Evolutionary conservation across 2,113 vertebrate genomes (phyloP), one percentile per base, ranked within the genome.

Genomic region (Alligator sinensis): DNA sequence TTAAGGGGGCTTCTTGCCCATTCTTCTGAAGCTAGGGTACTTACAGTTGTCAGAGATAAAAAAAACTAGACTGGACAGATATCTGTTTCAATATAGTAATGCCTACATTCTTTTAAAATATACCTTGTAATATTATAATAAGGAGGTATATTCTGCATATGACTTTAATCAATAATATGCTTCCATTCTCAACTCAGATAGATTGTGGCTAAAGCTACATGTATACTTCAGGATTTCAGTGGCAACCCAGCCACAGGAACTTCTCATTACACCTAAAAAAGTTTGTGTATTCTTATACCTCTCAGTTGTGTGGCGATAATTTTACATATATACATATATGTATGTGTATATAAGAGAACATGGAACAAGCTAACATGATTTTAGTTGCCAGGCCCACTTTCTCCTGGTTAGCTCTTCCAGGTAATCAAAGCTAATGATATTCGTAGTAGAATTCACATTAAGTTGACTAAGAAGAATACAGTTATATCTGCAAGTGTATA

Each of bases 401-500:
- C 27, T 5, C 62, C 82, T 2, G 0, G 15, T 25, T 80, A 76
- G 86, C 86, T 84, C 57, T 91, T 87, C 34, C 6, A 34, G 82
- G 30, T 60, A 13, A 64, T 72, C 77, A 80, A 92, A 95, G 88
- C 47, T 70, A 95, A 91, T 77, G 30, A 76, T 64, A 92, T 75
- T 75, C 60, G 34, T 76, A 91, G 90, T 88, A 64, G 86, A 25
- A 82, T 95, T 95, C 93, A 88, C 80, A 86, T 91, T 58, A 83
- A 84, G 76, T 94, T 91, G 92, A 84, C 89, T 25, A 47, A 47
- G 47, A 47, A 47, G 47, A 47, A 60, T 62, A 78, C 72, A 84
- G 64, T 92, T 91, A 60, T 47, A 7, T 86, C 13, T 3, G 61
- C 82, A 79, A 93, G 64, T 80, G 25, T n/a, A 21, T 80, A 10